Base-by-base conservation (phyloP, 2,888 invertebrate genomes). In the Ptilodon capucinus region DNA sequence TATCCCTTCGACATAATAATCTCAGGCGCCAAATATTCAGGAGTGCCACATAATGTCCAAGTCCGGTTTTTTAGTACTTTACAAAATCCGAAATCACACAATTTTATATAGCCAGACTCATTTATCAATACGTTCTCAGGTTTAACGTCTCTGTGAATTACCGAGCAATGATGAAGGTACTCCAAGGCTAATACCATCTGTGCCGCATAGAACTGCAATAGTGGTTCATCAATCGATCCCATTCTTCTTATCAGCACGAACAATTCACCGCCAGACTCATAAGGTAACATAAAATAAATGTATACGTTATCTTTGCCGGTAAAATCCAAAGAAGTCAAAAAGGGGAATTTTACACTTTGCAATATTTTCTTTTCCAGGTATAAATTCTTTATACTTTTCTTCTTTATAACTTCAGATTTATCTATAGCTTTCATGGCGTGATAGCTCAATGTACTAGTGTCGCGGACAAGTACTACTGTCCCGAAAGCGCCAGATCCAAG, bases 1-100 rank as follows among this genome's bases (percentile, higher is more conserved):
- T 99, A 98, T 0, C 98, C 98, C 81, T 96, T 97, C 28, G 95
- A 95, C 59, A 96, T 91, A 59, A 98, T 97, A 17, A 95, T 94
- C 86, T 98, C 98, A 0, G 97, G 97, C 0, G 99, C 98, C 51
- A 99, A 87, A 84, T 99, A 99, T 83, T 99, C 98, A 0, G 99
- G 98, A 0, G 99, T 99, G 0, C 98, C 98, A 78, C 98, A 98
- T 44, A 98, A 81, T 0, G 97, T 98, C 94, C 96, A 97, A 0
- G 98, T 98, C 61, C 98, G 90, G 5, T 90, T 88, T 57, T 92
- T 92, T 44, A 94, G 84, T 48, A 94, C 82, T 91, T 98, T 99
- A 60, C 97, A 95, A 84, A 98, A 98, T 42, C 99, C 98, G 76
- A 98, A 97, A 86, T 99, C 98, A 4, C 96, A 96, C 41, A 98